phyloP scores from a whole-genome alignment of 2,113 vertebrate genomes.

The Galbula dea region DNA sequence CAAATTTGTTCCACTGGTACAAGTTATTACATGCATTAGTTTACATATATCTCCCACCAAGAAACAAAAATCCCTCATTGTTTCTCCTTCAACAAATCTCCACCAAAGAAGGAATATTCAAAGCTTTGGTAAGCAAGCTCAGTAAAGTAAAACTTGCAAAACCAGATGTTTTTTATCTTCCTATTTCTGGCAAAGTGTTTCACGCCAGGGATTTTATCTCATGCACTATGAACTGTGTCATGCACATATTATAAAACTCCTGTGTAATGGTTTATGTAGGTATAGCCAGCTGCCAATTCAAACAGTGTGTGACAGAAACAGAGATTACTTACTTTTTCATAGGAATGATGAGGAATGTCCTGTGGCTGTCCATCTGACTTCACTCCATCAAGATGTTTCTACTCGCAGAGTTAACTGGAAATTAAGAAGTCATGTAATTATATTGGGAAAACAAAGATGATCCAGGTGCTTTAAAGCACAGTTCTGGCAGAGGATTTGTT shows the following conservation, averaged over 20 bases:
- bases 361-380: background rate
- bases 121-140: background rate
- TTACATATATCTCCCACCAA: background rate
- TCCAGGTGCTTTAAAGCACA: background rate
- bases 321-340: background rate
- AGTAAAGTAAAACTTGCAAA: background rate
- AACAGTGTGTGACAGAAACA: background rate
- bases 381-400: background rate
- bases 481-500: background rate
- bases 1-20: no score
- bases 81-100: background rate
- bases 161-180: conserved; percentile 46
- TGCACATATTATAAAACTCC: conserved; percentile 23
- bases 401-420: background rate
- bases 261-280: background rate
- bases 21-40: accelerated
- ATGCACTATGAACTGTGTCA: background rate
- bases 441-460: background rate
- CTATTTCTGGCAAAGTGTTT: background rate
- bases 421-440: background rate
- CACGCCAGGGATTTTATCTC: background rate
- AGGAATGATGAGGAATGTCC: background rate
- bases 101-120: background rate
- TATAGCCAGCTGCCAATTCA: conserved; percentile 25
- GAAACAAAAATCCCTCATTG: background rate